These are phyloP conservation scores for Rhagophthalmus giganteus DNA, from an alignment of 2,888 invertebrate genomes.

Conservation along the genomic window DNA sequence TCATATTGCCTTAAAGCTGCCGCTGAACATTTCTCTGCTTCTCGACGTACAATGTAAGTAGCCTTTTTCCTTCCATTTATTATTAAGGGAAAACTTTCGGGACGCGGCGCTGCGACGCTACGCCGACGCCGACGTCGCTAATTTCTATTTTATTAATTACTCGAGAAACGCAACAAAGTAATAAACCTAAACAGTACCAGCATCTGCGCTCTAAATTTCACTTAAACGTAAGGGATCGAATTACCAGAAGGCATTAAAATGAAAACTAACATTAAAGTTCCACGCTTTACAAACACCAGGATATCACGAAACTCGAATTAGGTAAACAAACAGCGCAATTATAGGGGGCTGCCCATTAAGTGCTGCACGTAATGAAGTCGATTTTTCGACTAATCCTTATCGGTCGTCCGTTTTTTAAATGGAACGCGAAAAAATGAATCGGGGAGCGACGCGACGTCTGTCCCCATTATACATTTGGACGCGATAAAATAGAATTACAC, in stretches of 20 bases:
- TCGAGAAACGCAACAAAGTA: slow-evolving; percentile 23
- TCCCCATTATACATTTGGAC: too few species aligned
- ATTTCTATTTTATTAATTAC: slow-evolving; percentile 23
- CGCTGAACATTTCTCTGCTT: slow-evolving; percentile 63
- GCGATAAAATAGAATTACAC: slow-evolving; percentile 17
- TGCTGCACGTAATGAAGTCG: slow-evolving; percentile 23
- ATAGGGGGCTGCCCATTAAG: slow-evolving; percentile 21
- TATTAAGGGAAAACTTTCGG: neutral
- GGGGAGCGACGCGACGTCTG: too few species aligned
- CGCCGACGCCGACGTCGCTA: too few species aligned
- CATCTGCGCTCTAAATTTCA: slow-evolving; percentile 25
- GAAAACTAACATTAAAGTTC: slow-evolving; percentile 25
- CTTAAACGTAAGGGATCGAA: slow-evolving; percentile 23
- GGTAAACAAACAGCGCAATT: slow-evolving; percentile 23
- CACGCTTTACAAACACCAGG: slow-evolving; percentile 16
- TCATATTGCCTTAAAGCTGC: slow-evolving; percentile 64
- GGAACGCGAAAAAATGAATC: neutral
- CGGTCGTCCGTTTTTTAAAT: neutral
- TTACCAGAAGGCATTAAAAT: slow-evolving; percentile 25
- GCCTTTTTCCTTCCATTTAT: slow-evolving; percentile 2
- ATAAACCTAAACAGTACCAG: slow-evolving; percentile 25
- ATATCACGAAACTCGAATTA: slow-evolving; percentile 23
- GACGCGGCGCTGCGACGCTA: neutral
- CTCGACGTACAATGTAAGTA: slow-evolving; percentile 72
- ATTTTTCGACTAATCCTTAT: neutral